Base-by-base conservation (phyloP, 2,113 vertebrate genomes). In the Perccottus glenii region DNA sequence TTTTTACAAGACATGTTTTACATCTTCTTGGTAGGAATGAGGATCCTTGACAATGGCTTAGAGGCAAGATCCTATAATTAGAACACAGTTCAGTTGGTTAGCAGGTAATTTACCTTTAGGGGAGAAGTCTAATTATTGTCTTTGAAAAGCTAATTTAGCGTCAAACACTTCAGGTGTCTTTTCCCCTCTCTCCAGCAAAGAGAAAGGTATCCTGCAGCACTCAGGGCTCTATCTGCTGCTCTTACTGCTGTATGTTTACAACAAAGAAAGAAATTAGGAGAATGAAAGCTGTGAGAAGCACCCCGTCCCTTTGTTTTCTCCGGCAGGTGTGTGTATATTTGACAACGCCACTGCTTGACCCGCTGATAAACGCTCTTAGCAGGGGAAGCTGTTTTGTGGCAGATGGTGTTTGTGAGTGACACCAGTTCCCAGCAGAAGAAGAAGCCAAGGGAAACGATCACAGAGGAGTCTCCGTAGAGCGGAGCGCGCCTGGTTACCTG, bases 381-480 rank as follows among this genome's bases (percentile, higher is more conserved):
- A 87, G 76, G 81, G 83, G 60, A 81, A 82, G 71, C 84, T 89
- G 91, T 91, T 91, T 82, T 77, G 72, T 90, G 93, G 91, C 95
- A 96, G 95, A 95, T 95, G 95, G 94, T 93, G 93, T 92, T 94
- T 92, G 91, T 75, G 89, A 93, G 87, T 85, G 46, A 87, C 80
- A 90, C 89, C 81, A 86, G 89, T 87, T 94, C 95, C 93, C 94
- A 92, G 91, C 92, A 92, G 94, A 94, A 91, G 52, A 33, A 56
- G 87, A n/a, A 33, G 87, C 92, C 92, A 91, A 85, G 85, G 78
- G 93, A 94, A 91, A 90, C 75, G 63, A 87, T 72, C 56, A 81
- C 89, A 84, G 90, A 77, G 67, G 84, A 67, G 91, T 92, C 86
- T 93, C 92, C 60, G 78, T 80, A 84, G 92, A 90, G 88, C 73